Percentiles rank a stretch among this genome's conserved stretches.
Conservation (phyloP, 1,140 invertebrate species). For the Calycopis cecrops region DNA sequence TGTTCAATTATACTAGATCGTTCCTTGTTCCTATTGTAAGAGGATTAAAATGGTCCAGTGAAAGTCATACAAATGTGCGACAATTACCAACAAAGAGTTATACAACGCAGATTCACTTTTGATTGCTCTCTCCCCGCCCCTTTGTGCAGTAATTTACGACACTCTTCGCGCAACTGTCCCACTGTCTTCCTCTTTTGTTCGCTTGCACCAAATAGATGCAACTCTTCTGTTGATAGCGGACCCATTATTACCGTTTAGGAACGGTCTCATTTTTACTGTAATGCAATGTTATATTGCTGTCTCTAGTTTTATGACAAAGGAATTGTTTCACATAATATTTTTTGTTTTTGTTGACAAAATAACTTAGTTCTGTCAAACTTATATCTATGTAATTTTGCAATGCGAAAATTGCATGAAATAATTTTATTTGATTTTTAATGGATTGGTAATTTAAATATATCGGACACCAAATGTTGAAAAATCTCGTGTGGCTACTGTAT, state of each 20-base stretch:
- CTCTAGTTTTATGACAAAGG: neutral
- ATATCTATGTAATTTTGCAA: neutral
- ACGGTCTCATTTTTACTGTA: conserved; percentile 2
- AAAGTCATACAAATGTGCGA: conserved; percentile 49
- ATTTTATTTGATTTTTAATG: conserved; percentile 32
- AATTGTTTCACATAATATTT: conserved; percentile 2
- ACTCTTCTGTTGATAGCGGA: neutral
- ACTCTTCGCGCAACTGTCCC: conserved; percentile 34
- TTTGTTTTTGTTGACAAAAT: neutral
- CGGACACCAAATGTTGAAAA: too few relatives aligned
- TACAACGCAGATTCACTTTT: conserved; percentile 40
- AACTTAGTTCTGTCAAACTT: too few relatives aligned
- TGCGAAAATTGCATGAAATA: conserved; percentile 12
- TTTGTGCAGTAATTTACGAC: conserved; percentile 65
- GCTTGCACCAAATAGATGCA: neutral
- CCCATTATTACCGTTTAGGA: neutral
- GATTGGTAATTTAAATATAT: too few relatives aligned
- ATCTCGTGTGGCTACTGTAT: too few relatives aligned
- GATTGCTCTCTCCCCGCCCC: conserved; percentile 56
- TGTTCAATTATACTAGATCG: conserved; percentile 8
- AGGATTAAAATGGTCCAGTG: conserved; percentile 39
- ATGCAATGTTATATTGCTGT: conserved; percentile 1
- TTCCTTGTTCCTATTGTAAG: conserved; percentile 6
- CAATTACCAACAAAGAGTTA: conserved; percentile 33
- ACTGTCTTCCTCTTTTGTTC: conserved; percentile 17